phyloP scores from a whole-genome alignment of 2,797 vertebrate species.

The Pygocentrus nattereri region DNA sequence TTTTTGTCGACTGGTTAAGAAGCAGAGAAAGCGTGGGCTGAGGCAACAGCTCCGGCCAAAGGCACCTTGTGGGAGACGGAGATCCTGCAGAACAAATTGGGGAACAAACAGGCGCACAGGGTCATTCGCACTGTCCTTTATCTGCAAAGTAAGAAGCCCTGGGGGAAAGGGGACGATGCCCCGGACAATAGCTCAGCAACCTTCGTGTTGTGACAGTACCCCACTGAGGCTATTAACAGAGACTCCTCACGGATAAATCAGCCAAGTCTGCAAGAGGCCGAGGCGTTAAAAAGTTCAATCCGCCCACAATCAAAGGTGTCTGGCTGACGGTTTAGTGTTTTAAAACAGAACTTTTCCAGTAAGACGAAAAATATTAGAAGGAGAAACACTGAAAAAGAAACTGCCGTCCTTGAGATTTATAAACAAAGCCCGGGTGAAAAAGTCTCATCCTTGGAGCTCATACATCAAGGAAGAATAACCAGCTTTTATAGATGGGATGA shows the following conservation, averaged over 20 bases:
- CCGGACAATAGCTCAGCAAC: constrained; percentile 63
- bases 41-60: constrained; percentile 62
- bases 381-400: neutral
- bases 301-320: constrained; percentile 46
- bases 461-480: neutral
- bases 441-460: neutral
- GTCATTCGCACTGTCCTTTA: constrained; percentile 74
- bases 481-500: neutral
- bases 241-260: constrained; percentile 65
- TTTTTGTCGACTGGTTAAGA: constrained; percentile 73
- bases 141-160: constrained; percentile 60
- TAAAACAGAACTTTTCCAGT: constrained; percentile 36
- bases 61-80: constrained; percentile 70
- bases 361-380: constrained; percentile 14
- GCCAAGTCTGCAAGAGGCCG: constrained; percentile 22
- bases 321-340: constrained; percentile 33
- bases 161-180: constrained; percentile 61
- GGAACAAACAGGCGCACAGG: constrained; percentile 78
- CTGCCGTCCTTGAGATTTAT: neutral
- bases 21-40: constrained; percentile 62
- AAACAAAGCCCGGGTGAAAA: neutral
- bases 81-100: constrained; percentile 80
- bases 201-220: constrained; percentile 64
- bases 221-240: constrained; percentile 62
- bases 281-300: constrained; percentile 39